These are phyloP conservation scores for Astropecten irregularis DNA, from an alignment of 53 echinoderm and acorn worm species.

Conservation along the genomic window DNA sequence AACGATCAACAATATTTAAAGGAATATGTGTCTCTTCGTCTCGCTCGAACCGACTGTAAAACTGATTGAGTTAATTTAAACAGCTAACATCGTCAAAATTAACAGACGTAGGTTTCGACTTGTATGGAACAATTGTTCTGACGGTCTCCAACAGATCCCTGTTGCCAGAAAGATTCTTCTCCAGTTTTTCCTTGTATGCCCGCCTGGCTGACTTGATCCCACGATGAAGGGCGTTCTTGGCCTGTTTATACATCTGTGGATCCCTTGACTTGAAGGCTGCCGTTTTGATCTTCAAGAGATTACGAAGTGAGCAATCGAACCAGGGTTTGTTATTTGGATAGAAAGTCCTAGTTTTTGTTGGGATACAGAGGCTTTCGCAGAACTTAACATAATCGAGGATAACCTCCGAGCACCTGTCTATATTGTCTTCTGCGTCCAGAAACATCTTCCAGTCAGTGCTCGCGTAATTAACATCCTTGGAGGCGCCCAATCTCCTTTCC, in stretches of 20 bases:
- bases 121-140: not conserved
- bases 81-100: not conserved
- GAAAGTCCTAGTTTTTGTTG: not conserved
- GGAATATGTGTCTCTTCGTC: not conserved
- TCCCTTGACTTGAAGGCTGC: not conserved
- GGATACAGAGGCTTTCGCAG: constrained; percentile 1
- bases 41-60: constrained; percentile 13
- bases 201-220: constrained; percentile 1
- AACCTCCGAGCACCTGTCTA: not conserved
- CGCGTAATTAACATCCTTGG: not conserved
- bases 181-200: not conserved
- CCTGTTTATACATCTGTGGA: not conserved
- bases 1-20: not conserved
- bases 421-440: not conserved
- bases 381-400: not conserved
- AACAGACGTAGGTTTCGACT: not conserved
- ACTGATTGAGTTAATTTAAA: not conserved
- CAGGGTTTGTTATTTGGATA: constrained; percentile 12
- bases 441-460: constrained; percentile 3
- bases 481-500: not conserved
- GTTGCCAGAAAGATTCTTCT: constrained; percentile 8
- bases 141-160: not conserved
- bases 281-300: not conserved
- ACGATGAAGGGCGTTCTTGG: not conserved
- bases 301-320: not conserved